Conservation (phyloP, 2,888 invertebrate species). For the Sussaba pulchella region DNA sequence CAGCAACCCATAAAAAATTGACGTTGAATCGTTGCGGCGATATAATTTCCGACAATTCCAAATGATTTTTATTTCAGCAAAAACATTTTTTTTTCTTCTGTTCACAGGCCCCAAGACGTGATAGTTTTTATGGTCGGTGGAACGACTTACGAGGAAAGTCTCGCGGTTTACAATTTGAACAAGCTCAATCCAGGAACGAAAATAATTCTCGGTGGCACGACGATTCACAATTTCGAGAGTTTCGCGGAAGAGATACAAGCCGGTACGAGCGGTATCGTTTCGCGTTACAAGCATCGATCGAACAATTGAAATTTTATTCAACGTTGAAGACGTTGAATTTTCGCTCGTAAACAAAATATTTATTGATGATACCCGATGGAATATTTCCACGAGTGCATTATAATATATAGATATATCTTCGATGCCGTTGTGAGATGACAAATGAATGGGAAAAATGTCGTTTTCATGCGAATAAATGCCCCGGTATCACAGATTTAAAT, state of each 20-base stretch:
- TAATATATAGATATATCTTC: slow-evolving; percentile 62
- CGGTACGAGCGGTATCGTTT: slow-evolving; percentile 88
- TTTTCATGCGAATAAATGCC: slow-evolving; percentile 49
- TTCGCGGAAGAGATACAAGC: slow-evolving; percentile 91
- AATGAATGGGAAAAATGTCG: slow-evolving; percentile 32
- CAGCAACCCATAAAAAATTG: too few relatives aligned
- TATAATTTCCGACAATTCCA: slow-evolving; percentile 20
- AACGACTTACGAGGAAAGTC: slow-evolving; percentile 97
- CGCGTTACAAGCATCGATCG: slow-evolving; percentile 86
- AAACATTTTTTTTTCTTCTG: slow-evolving; percentile 22
- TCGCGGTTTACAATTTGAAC: slow-evolving; percentile 93
- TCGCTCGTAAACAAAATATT: slow-evolving; percentile 70
- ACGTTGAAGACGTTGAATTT: slow-evolving; percentile 40
- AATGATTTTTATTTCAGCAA: slow-evolving; percentile 76
- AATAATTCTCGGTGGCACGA: slow-evolving; percentile 96
- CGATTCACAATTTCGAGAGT: slow-evolving; percentile 94
- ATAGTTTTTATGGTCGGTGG: slow-evolving; percentile 99
- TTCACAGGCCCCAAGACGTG: slow-evolving; percentile 93
- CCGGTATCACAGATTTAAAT: slow-evolving; percentile 50
- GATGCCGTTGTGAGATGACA: slow-evolving; percentile 52
- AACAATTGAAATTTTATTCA: slow-evolving; percentile 74
- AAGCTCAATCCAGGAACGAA: slow-evolving; percentile 90
- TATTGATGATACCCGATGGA: slow-evolving; percentile 69
- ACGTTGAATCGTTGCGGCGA: neutral
- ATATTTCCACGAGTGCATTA: slow-evolving; percentile 65